A percentile compares a stretch with the other conserved stretches of the same genome.
phyloP scores from a whole-genome alignment of 2,888 invertebrate genomes.

The Agapetus fuscipes region DNA sequence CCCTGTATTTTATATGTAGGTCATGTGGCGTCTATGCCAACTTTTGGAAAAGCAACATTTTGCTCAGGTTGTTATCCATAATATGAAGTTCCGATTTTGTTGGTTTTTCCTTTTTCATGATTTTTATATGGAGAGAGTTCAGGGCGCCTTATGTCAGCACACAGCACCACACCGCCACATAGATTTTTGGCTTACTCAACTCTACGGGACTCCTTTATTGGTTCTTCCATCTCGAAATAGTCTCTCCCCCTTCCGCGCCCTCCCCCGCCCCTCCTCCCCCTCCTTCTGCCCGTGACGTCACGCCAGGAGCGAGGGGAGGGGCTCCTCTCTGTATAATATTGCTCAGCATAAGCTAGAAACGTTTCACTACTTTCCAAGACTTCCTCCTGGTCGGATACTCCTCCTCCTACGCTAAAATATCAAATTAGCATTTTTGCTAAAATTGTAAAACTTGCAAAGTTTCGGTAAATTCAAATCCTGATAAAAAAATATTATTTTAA shows the following conservation, averaged over 20 bases:
- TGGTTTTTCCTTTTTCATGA: too few species aligned
- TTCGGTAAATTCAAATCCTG: too few species aligned
- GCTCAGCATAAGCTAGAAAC: slow-evolving; percentile 42
- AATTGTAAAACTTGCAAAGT: too few species aligned
- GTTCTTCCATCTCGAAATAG: slow-evolving; percentile 49
- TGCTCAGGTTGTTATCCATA: too few species aligned
- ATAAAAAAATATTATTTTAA: too few species aligned
- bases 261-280: slow-evolving; percentile 27
- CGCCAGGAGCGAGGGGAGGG: slow-evolving; percentile 23
- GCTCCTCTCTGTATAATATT: slow-evolving; percentile 47
- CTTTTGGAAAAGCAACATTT: too few species aligned
- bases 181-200: slow-evolving; percentile 45
- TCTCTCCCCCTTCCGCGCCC: slow-evolving; percentile 34
- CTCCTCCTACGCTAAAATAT: not conserved
- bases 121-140: too few species aligned
- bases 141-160: slow-evolving; percentile 32
- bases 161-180: slow-evolving; percentile 41
- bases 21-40: too few species aligned
- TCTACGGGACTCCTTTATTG: slow-evolving; percentile 53
- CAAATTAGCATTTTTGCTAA: too few species aligned
- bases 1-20: too few species aligned
- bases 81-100: too few species aligned
- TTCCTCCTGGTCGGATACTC: not conserved
- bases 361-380: slow-evolving; percentile 29
- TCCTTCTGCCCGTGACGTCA: slow-evolving; percentile 26